Conservation (phyloP, 53 echinoderm and acorn worm genomes). For the Zoroaster sp. region DNA sequence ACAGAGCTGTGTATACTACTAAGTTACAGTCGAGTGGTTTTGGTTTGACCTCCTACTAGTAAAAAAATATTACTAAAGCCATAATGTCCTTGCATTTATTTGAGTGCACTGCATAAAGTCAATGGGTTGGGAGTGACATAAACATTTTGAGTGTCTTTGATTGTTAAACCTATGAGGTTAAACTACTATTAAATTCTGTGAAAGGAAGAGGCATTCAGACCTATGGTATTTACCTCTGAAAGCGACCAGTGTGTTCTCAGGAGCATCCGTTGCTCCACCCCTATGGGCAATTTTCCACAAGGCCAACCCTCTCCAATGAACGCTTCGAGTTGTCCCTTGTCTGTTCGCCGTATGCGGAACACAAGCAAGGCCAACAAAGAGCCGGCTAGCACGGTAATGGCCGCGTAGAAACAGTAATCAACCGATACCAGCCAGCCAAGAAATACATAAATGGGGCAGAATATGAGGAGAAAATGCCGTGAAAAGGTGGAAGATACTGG, state of each 20-base stretch:
- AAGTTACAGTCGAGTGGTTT: no score
- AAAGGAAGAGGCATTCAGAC: no score
- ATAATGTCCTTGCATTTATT: no score
- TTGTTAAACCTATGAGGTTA: no score
- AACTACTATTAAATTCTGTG: no score
- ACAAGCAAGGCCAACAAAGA: neutral
- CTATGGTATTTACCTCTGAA: conserved; percentile 64
- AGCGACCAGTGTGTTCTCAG: conserved; percentile 78
- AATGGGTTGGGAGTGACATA: no score
- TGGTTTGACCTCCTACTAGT: no score
- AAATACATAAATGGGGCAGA: neutral
- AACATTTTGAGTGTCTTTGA: no score
- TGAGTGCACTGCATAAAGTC: no score
- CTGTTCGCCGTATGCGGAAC: neutral
- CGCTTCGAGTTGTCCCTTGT: neutral
- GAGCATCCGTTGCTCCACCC: conserved; percentile 75
- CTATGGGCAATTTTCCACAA: conserved; percentile 61
- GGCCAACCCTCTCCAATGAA: conserved; percentile 35
- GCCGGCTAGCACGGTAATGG: neutral
- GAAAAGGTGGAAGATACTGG: conserved; percentile 3
- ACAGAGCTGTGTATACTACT: no score
- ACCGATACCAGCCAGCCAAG: conserved; percentile 1
- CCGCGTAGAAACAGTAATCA: conserved; percentile 17
- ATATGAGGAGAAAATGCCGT: conserved; percentile 40
- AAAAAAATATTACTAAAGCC: no score